Base-by-base conservation (phyloP, 2,888 invertebrate genomes). In the Sussaba pulchella region DNA sequence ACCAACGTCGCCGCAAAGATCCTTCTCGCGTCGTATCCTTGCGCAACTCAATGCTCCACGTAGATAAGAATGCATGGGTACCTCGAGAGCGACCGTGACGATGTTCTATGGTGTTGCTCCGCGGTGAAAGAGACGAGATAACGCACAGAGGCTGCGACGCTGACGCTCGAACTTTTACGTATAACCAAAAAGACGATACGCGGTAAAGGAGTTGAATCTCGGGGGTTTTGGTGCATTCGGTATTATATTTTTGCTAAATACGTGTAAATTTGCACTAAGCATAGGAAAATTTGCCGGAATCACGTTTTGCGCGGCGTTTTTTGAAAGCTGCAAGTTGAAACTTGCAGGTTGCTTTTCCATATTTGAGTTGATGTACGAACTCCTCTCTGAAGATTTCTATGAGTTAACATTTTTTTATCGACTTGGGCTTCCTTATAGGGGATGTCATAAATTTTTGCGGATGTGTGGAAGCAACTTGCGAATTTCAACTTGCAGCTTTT, bases 1-100 rank as follows among this genome's bases (percentile, higher is more conserved):
- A 14, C 24, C 69, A 24, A 19, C 71, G 50, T 36, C 52, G 31
- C 52, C 26, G 63, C n/a, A n/a, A 71, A 41, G 73, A 57, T 45
- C 26, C 64, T 59, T 24, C 50, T 67, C 19, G 21, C 31, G 19
- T 26, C 31, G 57, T 59, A 52, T 61, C 45, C 31, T 21, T 12
- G 10, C 47, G 31, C 19, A 43, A 31, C 41, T 10, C 75, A 39
- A 41, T 47, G 50, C 26, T 31, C 66, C n/a, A 36, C 4, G 47
- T 36, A 47, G 54, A 59, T 63, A 63, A 78, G 50, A 50, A 31
- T 43, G 19, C 43, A 14, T 24, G 54, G 19, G 57, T 31, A 45
- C 54, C 45, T 63, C 52, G 64, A 54, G 10, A 45, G 64, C 21
- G 63, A 47, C 61, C n/a, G 45, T 31, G 36, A 61, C 50, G 31